These are phyloP conservation scores for Atherinomorus stipes DNA, from an alignment of 2,113 vertebrate genomes.

Conservation along the genomic window DNA sequence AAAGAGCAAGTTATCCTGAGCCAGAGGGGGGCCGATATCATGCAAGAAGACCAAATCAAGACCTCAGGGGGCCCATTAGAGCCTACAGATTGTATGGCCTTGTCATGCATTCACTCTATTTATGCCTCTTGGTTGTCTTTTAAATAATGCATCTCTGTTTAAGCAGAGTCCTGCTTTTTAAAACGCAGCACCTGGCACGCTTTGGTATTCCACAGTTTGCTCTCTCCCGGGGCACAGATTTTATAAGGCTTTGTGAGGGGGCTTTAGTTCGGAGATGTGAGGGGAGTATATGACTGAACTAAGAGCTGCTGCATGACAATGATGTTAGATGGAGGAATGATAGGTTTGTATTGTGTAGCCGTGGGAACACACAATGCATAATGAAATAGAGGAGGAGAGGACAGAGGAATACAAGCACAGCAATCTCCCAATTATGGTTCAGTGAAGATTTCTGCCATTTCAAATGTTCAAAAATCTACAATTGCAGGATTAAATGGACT, in stretches of 20 bases:
- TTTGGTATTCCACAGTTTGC: slow-evolving; percentile 68
- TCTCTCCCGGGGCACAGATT: slow-evolving; percentile 60
- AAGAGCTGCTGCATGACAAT: slow-evolving; percentile 71
- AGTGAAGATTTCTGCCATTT: neutral
- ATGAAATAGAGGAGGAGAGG: slow-evolving; percentile 19
- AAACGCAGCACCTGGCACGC: slow-evolving; percentile 60
- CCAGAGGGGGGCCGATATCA: slow-evolving; percentile 43
- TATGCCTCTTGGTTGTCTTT: slow-evolving; percentile 76
- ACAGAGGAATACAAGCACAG: slow-evolving; percentile 20
- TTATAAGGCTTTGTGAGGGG: slow-evolving; percentile 68
- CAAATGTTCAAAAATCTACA: neutral
- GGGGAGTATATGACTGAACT: slow-evolving; percentile 64
- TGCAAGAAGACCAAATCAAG: slow-evolving; percentile 56
- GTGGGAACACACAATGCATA: slow-evolving; percentile 43
- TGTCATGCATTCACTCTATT: slow-evolving; percentile 74
- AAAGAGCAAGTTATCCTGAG: slow-evolving; percentile 67
- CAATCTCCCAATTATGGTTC: slow-evolving; percentile 15
- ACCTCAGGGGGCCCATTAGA: slow-evolving; percentile 74
- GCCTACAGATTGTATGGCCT: slow-evolving; percentile 63
- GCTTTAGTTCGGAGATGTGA: slow-evolving; percentile 70
- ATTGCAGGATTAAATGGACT: neutral
- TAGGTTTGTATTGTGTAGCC: slow-evolving; percentile 51
- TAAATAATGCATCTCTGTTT: slow-evolving; percentile 79
- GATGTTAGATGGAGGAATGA: slow-evolving; percentile 51
- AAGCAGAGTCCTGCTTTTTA: slow-evolving; percentile 57